phyloP scores from a whole-genome alignment of 2,113 vertebrate genomes.

The Puma concolor region DNA sequence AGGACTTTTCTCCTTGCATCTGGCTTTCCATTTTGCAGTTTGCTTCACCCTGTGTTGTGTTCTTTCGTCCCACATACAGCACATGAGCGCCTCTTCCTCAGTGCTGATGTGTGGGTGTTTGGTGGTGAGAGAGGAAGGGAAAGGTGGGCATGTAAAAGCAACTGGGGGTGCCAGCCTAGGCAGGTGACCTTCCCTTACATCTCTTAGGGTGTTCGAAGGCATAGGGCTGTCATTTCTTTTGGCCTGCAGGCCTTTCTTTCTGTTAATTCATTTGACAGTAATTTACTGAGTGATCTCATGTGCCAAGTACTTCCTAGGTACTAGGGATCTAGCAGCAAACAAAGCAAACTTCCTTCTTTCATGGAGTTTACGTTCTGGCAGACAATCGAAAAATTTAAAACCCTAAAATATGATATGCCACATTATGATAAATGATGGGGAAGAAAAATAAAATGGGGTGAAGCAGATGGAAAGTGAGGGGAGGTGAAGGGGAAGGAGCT shows the following conservation, averaged over 20 bases:
- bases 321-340: not conserved
- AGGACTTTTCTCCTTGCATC: not conserved
- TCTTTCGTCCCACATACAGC: not conserved
- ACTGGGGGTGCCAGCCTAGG: not conserved
- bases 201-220: not conserved
- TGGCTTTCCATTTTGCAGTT: not conserved
- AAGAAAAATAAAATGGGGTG: not conserved
- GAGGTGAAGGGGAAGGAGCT: not conserved
- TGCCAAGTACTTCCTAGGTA: not conserved
- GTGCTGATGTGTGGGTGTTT: not conserved
- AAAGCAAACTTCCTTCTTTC: not conserved
- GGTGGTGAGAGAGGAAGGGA: not conserved
- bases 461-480: not conserved
- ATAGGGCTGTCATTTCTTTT: not conserved
- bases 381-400: not conserved
- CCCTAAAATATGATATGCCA: not conserved
- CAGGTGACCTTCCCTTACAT: accelerated
- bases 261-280: not conserved
- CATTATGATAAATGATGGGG: not conserved
- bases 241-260: not conserved
- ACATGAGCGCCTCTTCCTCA: not conserved
- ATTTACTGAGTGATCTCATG: not conserved
- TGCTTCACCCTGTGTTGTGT: not conserved
- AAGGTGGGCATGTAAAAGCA: not conserved
- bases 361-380: not conserved